phyloP scores from a whole-genome alignment of 2,113 vertebrate genomes.

The Heptranchias perlo region DNA sequence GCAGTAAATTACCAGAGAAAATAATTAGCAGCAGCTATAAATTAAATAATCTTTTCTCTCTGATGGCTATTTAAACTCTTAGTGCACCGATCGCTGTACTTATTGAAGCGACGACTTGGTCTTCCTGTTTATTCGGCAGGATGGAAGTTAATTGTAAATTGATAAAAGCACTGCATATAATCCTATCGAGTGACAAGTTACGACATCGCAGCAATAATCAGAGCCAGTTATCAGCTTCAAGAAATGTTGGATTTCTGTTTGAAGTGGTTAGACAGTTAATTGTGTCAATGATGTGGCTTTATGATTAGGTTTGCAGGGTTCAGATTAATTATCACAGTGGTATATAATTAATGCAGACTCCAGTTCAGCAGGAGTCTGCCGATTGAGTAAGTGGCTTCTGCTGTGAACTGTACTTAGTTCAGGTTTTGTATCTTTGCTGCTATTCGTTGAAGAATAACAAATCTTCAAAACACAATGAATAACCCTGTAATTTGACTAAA shows the following conservation, averaged over 20 bases:
- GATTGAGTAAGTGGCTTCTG: constrained; percentile 17
- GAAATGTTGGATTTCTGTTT: background rate
- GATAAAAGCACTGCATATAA: background rate
- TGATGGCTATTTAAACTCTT: background rate
- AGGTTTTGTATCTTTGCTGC: background rate
- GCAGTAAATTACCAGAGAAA: constrained; percentile 28
- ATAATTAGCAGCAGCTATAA: background rate
- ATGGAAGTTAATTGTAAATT: background rate
- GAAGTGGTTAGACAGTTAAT: constrained; percentile 21
- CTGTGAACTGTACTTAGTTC: background rate
- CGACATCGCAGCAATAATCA: background rate
- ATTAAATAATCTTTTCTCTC: constrained; percentile 4
- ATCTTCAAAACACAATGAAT: background rate
- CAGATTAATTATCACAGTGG: constrained; percentile 22
- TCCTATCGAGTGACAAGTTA: background rate
- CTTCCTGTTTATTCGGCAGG: background rate
- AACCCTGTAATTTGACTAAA: background rate
- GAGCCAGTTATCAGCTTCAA: background rate
- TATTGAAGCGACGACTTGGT: background rate
- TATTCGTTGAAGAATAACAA: background rate
- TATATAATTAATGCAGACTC: constrained; percentile 25
- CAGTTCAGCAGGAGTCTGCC: background rate
- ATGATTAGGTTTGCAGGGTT: constrained; percentile 31
- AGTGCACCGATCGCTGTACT: background rate
- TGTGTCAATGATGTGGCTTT: constrained; percentile 25